Base-by-base conservation (phyloP, 1,140 invertebrate species). In the Panagrolaimus sp. region DNA sequence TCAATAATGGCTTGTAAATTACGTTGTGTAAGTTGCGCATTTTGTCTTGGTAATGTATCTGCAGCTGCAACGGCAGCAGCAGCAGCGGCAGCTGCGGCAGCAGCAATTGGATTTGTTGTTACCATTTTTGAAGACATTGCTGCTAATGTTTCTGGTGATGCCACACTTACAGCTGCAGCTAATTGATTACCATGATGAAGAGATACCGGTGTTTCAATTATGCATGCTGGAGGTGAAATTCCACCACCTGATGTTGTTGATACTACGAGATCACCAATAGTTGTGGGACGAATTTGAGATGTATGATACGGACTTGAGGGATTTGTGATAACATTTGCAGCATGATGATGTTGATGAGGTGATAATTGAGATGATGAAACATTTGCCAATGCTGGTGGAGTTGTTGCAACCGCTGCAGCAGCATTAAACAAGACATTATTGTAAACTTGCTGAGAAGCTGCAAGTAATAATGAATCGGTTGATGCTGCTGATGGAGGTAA, bases 191-290 rank as follows among this genome's bases (percentile, higher is more conserved):
- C 31, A 38, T 38, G n/a, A n/a, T n/a, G 2, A 7, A 38, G 31
- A 38, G 31, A 38, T 38, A 38, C 31, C 7, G 31, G 31, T 38
- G 31, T 38, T 38, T 38, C 31, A 38, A 38, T 38, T 38, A 38
- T 38, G 31, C 31, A 38, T 27, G 51, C 11, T 11, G 51, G 2
- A 27, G 51, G 13, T 16, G 51, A 27, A 20, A 57, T 57, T 57
- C 51, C 51, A n/a, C n/a, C n/a, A 27, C 51, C 20, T 38, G 31
- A 2, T 20, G 51, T 25, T 27, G 51, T 25, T 20, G 51, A 57
- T 25, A 57, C 51, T 57, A 57, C 51, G 51, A 57, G 51, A 57
- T 57, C 51, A 57, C 51, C n/a, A 27, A 57, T 20, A 16, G 51
- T 57, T 38, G 31, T 38, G 27, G 51, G 51, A 57, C 51, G 51